A percentile compares a stretch with the other conserved stretches of the same genome.
These are phyloP conservation scores for Hycleus phaleratus DNA, from an alignment of 1,140 invertebrate genomes.

Conservation along the genomic window DNA sequence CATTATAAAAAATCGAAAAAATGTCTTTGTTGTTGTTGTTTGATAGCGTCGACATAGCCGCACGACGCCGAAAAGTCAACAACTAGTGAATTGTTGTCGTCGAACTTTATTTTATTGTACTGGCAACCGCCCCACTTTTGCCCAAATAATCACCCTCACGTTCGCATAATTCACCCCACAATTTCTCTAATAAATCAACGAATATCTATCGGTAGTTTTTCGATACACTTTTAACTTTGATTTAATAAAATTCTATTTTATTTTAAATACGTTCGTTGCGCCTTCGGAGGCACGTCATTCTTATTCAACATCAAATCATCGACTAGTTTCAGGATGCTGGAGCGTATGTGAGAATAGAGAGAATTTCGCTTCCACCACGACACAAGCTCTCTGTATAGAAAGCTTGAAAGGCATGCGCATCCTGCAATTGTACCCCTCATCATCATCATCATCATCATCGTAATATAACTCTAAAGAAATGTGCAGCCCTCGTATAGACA, in stretches of 20 bases:
- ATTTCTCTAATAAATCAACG: too few relatives aligned
- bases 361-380: not conserved
- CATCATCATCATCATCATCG: slow-evolving; percentile 12
- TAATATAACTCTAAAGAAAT: slow-evolving; percentile 17
- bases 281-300: not conserved
- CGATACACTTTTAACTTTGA: too few relatives aligned
- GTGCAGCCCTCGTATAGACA: slow-evolving; percentile 20
- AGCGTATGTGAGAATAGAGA: slow-evolving; percentile 14
- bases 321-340: slow-evolving; percentile 27
- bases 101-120: not conserved
- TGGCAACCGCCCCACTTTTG: not conserved
- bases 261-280: too few relatives aligned
- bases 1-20: not conserved
- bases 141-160: too few relatives aligned
- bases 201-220: too few relatives aligned
- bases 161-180: too few relatives aligned
- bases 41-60: too few relatives aligned
- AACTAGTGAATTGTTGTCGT: not conserved
- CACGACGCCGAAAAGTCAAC: not conserved
- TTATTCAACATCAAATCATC: slow-evolving; percentile 2
- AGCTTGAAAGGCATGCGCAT: slow-evolving; percentile 23
- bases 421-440: slow-evolving; percentile 23
- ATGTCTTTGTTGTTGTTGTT: too few relatives aligned
- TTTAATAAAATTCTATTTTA: too few relatives aligned
- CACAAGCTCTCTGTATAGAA: slow-evolving; percentile 13